Base-by-base conservation (phyloP, 2,113 vertebrate genomes). In the Atractosteus spatula region DNA sequence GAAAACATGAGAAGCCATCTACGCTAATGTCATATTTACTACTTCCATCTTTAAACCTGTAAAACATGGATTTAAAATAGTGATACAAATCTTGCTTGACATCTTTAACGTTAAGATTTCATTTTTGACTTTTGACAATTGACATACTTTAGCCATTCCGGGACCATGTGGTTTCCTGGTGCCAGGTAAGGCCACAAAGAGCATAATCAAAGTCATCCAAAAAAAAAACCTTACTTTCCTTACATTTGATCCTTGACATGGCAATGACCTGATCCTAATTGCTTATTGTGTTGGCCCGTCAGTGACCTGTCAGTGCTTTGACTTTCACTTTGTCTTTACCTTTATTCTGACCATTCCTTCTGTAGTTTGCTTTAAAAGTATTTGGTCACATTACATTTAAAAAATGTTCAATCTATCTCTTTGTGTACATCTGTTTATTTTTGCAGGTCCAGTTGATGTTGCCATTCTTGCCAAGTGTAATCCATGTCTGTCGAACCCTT, bases 401-500 rank as follows among this genome's bases (percentile, higher is more conserved):
- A 13, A 59, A 59, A n/a, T 29, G 29, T 29, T 29, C n/a, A n/a
- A 59, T 59, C 11, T 59, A n/a, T 2, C 55, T 45, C 41, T 69
- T 41, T 69, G 4, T 78, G 44, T 65, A 55, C 78, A 54, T 51
- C 14, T 57, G 45, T 66, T 45, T 88, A 74, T 76, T n/a, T 65
- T 81, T 84, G 68, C 89, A 98, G 97, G 96, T 68, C 94, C 95
- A 0, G 88, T 98, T 68, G 97, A 99, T 80, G 73, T 97, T 70
- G 92, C 47, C 74, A 95, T 99, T 82, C 93, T 95, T 78, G 95
- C 97, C 29, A 99, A 99, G 78, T 99, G 97, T 82, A 94, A 95
- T n/a, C 97, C 97, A 2, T 99, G 97, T 76, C 87, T 99, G 71
- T 99, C 97, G 44, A 97, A 89, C 80, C 97, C 97, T 0, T 99